Conservation (phyloP, 2,797 vertebrate species). For the Gadopsis marmoratus region DNA sequence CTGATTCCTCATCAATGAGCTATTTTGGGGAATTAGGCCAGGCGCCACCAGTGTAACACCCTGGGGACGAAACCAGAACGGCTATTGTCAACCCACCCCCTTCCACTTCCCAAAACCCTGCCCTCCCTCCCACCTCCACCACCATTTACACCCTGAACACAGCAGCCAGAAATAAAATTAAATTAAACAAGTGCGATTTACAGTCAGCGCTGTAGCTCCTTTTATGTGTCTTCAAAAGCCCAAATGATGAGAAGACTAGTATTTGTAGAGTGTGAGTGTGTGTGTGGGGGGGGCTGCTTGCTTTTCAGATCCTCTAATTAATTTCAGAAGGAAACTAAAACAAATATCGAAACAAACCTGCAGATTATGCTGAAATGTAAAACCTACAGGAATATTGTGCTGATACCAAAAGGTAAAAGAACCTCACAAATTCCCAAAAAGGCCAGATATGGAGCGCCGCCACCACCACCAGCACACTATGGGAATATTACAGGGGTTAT, state of each 20-base stretch:
- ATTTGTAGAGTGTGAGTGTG: conserved; percentile 53
- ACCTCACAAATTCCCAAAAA: not conserved
- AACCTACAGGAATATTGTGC: conserved; percentile 29
- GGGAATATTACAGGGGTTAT: not conserved
- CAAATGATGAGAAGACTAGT: conserved; percentile 68
- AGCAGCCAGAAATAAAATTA: conserved; percentile 18
- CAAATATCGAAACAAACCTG: conserved; percentile 70
- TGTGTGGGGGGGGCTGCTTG: conserved; percentile 53
- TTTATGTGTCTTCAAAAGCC: conserved; percentile 68
- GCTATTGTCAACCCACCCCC: conserved; percentile 38
- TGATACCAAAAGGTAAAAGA: not conserved
- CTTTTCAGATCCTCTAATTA: conserved; percentile 72
- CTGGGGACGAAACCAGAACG: conserved; percentile 59
- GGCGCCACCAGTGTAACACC: conserved; percentile 59
- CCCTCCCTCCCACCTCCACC: conserved; percentile 31
- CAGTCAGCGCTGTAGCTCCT: conserved; percentile 39
- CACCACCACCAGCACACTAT: not conserved
- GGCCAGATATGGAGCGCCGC: not conserved
- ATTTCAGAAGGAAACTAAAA: conserved; percentile 74
- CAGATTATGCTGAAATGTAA: conserved; percentile 39
- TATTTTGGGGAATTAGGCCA: conserved; percentile 81
- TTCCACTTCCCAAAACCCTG: not conserved
- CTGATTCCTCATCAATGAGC: conserved; percentile 70
- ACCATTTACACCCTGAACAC: conserved; percentile 26
- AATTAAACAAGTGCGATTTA: conserved; percentile 41